These are phyloP conservation scores for Haliaeetus leucogaster DNA, from an alignment of 2,113 vertebrate species.

Conservation along the genomic window DNA sequence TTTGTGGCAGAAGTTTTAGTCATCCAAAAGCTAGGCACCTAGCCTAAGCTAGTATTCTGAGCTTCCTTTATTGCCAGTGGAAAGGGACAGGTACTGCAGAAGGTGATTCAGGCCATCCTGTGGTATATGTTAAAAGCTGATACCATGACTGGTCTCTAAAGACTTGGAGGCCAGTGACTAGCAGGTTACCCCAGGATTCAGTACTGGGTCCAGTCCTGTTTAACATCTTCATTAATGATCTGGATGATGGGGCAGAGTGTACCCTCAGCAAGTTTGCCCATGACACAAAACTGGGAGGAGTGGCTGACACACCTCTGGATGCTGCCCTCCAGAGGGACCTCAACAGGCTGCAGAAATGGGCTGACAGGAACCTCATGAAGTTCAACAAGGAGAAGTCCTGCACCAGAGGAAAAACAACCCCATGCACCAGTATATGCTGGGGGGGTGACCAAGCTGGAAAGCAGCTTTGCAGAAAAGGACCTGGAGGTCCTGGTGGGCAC, in stretches of 20 bases:
- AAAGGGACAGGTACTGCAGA: neutral
- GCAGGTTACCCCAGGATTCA: neutral
- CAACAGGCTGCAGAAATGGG: neutral
- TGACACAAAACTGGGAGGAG: neutral
- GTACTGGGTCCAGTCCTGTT: neutral
- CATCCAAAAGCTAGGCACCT: neutral
- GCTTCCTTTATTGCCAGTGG: neutral
- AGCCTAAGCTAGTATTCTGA: neutral
- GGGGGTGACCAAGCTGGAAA: neutral
- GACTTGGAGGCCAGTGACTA: neutral
- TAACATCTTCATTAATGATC: neutral
- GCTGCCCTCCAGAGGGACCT: neutral
- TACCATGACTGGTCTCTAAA: neutral
- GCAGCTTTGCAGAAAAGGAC: neutral
- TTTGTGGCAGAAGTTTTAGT: neutral
- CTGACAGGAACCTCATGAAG: neutral
- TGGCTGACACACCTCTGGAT: neutral
- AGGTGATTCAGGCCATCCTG: neutral
- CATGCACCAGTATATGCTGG: neutral
- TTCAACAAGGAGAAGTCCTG: neutral
- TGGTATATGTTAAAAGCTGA: neutral
- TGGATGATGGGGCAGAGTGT: neutral
- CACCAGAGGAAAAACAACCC: neutral
- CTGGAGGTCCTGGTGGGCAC: neutral
- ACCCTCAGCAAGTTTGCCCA: neutral